These are phyloP conservation scores for Osmerus mordax DNA, from an alignment of 2,113 vertebrate genomes.

Conservation along the genomic window DNA sequence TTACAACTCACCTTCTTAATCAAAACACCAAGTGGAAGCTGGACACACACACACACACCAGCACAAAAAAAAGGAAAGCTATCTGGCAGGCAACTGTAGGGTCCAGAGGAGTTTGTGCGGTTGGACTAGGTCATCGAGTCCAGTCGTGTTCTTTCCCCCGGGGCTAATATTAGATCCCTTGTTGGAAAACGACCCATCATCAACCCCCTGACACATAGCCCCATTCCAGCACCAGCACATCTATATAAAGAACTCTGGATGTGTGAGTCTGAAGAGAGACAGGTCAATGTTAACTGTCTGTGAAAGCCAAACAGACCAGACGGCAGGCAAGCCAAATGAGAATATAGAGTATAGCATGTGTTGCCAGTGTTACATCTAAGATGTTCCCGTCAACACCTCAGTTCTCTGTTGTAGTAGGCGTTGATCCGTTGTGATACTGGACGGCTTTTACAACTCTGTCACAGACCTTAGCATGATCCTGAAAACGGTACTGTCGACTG, in stretches of 20 bases:
- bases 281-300: constrained; percentile 11
- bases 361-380: too few species aligned
- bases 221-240: constrained; percentile 37
- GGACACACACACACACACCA: not conserved
- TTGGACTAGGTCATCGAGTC: constrained; percentile 33
- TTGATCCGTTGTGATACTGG: too few species aligned
- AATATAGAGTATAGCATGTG: too few species aligned
- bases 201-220: constrained; percentile 20
- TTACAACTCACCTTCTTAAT: constrained; percentile 35
- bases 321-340: not conserved
- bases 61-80: not conserved
- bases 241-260: constrained; percentile 41
- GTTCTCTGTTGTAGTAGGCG: too few species aligned
- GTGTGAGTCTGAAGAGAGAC: not conserved
- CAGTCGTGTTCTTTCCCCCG: constrained; percentile 1
- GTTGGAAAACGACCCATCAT: constrained; percentile 54
- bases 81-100: constrained; percentile 12
- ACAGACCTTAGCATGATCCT: too few species aligned
- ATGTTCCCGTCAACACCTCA: too few species aligned
- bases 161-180: constrained; percentile 65
- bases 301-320: not conserved
- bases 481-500: too few species aligned
- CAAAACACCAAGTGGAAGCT: not conserved
- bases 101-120: constrained; percentile 21
- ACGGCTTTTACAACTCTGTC: too few species aligned